Evolutionary conservation across 2,797 vertebrate species (phyloP).

Genomic region (Pseudochirops cupreus): DNA sequence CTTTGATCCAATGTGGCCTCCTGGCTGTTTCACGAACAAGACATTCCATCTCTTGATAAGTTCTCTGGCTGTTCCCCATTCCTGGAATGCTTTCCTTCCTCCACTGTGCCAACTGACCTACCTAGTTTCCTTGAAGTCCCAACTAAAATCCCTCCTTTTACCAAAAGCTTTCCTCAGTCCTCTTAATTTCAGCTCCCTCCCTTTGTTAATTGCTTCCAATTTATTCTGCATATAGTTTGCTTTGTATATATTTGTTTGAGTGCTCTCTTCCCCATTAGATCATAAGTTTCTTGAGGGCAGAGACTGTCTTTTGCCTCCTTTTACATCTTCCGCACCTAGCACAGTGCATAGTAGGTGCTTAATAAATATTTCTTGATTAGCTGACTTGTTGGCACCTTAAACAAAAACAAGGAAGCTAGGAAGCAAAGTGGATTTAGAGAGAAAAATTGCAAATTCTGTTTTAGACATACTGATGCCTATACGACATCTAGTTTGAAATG

Average conservation of each 20-base stretch:
- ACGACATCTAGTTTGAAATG: neutral
- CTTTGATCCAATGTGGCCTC: neutral
- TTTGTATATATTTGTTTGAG: neutral
- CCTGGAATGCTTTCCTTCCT: neutral
- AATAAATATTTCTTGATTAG: neutral
- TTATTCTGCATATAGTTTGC: neutral
- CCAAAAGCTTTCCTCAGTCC: neutral
- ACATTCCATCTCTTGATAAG: neutral
- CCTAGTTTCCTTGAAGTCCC: too few species aligned
- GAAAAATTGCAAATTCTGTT: neutral
- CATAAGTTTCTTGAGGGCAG: neutral
- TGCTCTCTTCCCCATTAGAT: neutral
- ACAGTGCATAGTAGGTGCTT: neutral
- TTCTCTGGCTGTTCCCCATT: neutral
- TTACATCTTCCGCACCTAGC: neutral
- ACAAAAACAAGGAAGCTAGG: neutral
- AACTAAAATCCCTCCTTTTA: neutral
- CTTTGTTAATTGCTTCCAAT: neutral
- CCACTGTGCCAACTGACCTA: too few species aligned
- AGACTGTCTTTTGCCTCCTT: neutral
- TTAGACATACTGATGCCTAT: neutral
- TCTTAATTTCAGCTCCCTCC: neutral
- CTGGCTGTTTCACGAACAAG: neutral
- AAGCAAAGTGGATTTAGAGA: neutral
- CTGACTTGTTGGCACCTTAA: neutral